phyloP scores from a whole-genome alignment of 1,140 invertebrate genomes.

The Drosophila funebris region DNA sequence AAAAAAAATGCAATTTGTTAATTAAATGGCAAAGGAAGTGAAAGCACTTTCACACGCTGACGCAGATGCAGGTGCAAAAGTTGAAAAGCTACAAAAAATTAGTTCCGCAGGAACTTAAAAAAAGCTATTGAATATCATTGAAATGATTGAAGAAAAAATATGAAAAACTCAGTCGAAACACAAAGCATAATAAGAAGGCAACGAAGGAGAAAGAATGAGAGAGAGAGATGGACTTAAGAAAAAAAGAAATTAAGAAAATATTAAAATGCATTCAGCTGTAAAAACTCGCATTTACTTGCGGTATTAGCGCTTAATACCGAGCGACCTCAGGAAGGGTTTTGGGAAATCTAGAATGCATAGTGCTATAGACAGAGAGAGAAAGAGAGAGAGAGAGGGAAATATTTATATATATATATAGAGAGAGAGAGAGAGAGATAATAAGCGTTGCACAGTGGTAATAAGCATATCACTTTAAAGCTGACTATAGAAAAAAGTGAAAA shows the following conservation, averaged over 20 bases:
- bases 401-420: neutral
- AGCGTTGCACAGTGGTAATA: neutral
- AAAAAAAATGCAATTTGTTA: neutral
- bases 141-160: slow-evolving; percentile 61
- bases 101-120: slow-evolving; percentile 79
- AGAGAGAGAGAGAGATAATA: too few relatives aligned
- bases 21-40: slow-evolving; percentile 44
- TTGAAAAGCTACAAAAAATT: slow-evolving; percentile 38
- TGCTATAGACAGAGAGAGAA: too few relatives aligned
- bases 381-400: too few relatives aligned
- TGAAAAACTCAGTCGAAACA: slow-evolving; percentile 9
- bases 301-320: slow-evolving; percentile 71
- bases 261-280: slow-evolving; percentile 74
- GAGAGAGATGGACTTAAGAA: neutral
- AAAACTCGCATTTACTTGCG: slow-evolving; percentile 76
- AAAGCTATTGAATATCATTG: slow-evolving; percentile 67
- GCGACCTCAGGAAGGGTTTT: neutral
- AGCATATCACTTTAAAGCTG: slow-evolving; percentile 11
- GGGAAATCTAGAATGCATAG: neutral
- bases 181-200: neutral
- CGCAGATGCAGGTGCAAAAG: slow-evolving; percentile 52
- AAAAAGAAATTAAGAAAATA: slow-evolving; percentile 63
- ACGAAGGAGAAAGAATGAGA: slow-evolving; percentile 18
- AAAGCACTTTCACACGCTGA: slow-evolving; percentile 61
- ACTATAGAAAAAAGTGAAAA: slow-evolving; percentile 54